Evolutionary conservation across 2,113 vertebrate genomes (phyloP).

Genomic region (Eurypyga helias): DNA sequence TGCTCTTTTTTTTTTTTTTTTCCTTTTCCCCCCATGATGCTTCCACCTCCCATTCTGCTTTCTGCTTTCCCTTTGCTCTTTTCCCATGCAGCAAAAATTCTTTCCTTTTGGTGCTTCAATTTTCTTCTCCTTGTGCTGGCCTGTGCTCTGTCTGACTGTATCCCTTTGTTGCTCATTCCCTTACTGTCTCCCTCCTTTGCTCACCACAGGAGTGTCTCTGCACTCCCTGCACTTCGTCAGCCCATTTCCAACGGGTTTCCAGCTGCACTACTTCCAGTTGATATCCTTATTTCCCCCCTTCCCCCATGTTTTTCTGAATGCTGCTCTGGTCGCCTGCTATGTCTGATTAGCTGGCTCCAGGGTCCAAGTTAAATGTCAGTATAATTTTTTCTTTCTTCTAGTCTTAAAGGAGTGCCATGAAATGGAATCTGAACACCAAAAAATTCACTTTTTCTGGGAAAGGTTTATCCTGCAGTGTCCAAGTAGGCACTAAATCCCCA

Average conservation of each 20-base stretch:
- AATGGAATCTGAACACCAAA: slow-evolving; percentile 39
- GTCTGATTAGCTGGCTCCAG: slow-evolving; percentile 48
- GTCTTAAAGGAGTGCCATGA: slow-evolving; percentile 27
- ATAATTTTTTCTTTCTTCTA: slow-evolving; percentile 21
- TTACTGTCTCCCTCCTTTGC: neutral
- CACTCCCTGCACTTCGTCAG: accelerated
- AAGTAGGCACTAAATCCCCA: neutral
- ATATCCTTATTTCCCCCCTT: neutral
- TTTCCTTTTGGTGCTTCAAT: neutral
- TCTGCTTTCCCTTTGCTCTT: neutral
- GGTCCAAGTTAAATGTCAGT: slow-evolving; percentile 28
- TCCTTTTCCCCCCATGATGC: no score
- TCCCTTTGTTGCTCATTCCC: accelerated
- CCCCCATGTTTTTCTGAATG: neutral
- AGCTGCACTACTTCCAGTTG: neutral
- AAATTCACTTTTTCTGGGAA: neutral
- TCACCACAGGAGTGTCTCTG: neutral
- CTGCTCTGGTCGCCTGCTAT: neutral
- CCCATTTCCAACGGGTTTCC: neutral
- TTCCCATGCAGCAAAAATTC: neutral
- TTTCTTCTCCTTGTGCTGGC: neutral
- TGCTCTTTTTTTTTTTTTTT: neutral
- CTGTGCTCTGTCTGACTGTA: neutral
- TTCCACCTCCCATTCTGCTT: neutral
- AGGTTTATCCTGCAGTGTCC: neutral